Conservation (phyloP, 2,797 vertebrate genomes). For the Alcedo atthis region DNA sequence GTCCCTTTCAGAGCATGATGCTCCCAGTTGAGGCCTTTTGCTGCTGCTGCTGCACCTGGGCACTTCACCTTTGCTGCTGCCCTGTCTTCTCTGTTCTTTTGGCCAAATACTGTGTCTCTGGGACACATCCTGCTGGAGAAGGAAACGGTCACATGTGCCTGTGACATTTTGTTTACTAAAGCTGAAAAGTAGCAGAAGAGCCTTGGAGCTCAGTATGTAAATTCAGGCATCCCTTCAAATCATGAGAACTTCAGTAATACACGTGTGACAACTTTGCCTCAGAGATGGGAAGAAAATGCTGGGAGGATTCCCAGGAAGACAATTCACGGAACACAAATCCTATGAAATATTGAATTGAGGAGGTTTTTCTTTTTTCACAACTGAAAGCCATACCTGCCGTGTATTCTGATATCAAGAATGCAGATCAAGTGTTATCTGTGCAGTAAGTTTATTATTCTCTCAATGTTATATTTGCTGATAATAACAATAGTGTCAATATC, state of each 20-base stretch:
- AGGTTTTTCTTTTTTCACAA: neutral
- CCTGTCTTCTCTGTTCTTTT: no score
- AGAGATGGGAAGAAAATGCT: neutral
- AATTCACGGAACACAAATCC: neutral
- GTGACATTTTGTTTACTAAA: neutral
- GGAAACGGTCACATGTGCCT: neutral
- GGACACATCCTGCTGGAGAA: neutral
- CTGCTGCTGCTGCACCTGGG: neutral
- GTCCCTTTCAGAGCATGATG: neutral
- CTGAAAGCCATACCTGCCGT: neutral
- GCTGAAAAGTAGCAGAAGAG: neutral
- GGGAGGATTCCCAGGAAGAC: neutral
- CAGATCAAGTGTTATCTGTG: neutral
- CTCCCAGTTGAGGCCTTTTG: neutral
- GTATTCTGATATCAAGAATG: neutral
- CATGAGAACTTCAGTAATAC: neutral
- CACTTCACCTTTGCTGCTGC: neutral
- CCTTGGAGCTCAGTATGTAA: neutral
- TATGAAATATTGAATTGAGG: neutral
- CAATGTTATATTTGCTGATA: neutral
- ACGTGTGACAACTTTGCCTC: neutral
- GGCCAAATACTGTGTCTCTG: neutral
- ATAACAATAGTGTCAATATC: neutral
- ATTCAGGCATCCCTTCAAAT: neutral
- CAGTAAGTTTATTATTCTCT: neutral